Base-by-base conservation (phyloP, 2,888 invertebrate genomes). In the Hirtodrosophila confusa region DNA sequence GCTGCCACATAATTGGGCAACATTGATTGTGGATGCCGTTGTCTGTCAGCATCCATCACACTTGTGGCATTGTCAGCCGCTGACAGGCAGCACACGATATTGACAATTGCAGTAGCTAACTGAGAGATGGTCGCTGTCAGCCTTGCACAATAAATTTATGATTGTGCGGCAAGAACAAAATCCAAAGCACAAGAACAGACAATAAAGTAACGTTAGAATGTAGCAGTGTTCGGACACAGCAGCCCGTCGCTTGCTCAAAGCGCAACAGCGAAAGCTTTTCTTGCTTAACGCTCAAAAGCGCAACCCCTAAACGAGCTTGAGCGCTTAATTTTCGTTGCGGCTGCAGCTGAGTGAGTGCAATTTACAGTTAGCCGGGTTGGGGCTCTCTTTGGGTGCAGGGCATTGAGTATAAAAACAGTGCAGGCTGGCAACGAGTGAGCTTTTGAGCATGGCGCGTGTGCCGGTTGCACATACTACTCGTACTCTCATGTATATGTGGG, bases 131-230 rank as follows among this genome's bases (percentile, higher is more conserved):
- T 10, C 24, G 17, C 29, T 45, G 47, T 33, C 53, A 84, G 76
- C 85, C 86, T 88, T 75, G 69, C 86, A 80, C 88, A 88, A 88
- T 79, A 85, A 74, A 70, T 86, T 86, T 77, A 67, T 66, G 80
- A 80, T 88, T 88, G 85, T 60, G 78, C 70, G 45, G 72, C 66
- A 56, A 17, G 35, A 55, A 51, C 33, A 45, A 40, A 44, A 54
- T 40, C 36, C 11, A 33, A 35, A 11, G 27, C 17, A 17, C 17
- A 36, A 47, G 41, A 53, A 57, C 54, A 57, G 58, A 37, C 37
- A 35, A 23, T 9, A 44, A 63, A 57, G 58, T 64, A 73, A 73
- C 53, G 60, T 53, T 51, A 60, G 60, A 73, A 64, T 60, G 74
- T 74, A 57, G 69, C 74, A 73, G 56, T 53, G 29, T 48, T 51